Evolutionary conservation across 2,113 vertebrate species (phyloP), one percentile per base, ranked within the genome.

Genomic region (Anarrhichthys ocellatus): DNA sequence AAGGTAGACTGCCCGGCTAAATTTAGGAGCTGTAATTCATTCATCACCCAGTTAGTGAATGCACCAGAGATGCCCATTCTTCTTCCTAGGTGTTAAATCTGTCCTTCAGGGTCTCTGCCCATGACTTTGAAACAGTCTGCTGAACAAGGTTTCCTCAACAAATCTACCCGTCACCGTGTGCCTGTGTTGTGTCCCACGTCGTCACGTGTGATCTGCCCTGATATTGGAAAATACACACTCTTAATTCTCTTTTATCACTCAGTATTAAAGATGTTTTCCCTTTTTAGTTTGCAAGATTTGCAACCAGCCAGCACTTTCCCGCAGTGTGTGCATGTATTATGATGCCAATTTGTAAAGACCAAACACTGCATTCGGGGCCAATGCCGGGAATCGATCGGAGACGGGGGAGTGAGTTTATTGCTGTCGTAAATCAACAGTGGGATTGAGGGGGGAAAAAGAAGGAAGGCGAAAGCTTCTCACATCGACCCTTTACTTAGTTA

Each of bases 1-100:
- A 95, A 95, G 95, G 94, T 95, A 95, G 94, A 91, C 92, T 93
- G 93, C 90, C 80, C 66, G 79, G 90, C 92, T 94, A 94, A 93
- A 95, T 94, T 93, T 92, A 92, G 92, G 83, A 90, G 89, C 85
- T 78, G 93, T 94, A 94, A 94, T 95, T 94, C 93, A 94, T 95
- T 95, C 91, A 94, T 95, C 92, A 93, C 88, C 81, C 91, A 87
- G 89, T 94, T 91, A 92, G 91, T 84, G 84, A 93, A 91, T 90
- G 88, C 91, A 82, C 90, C 86, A 85, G 92, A 89, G 92, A 93
- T 88, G 87, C 86, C 91, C 88, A 93, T 93, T 92, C 87, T 89
- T 94, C 91, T 92, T 89, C 89, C 81, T 89, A 86, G 92, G 92
- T 93, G 92, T 86, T 90, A 84, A 85, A 84, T 80, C 62, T 85